phyloP scores from a whole-genome alignment of 1,140 invertebrate species.

The Chironomus tepperi region DNA sequence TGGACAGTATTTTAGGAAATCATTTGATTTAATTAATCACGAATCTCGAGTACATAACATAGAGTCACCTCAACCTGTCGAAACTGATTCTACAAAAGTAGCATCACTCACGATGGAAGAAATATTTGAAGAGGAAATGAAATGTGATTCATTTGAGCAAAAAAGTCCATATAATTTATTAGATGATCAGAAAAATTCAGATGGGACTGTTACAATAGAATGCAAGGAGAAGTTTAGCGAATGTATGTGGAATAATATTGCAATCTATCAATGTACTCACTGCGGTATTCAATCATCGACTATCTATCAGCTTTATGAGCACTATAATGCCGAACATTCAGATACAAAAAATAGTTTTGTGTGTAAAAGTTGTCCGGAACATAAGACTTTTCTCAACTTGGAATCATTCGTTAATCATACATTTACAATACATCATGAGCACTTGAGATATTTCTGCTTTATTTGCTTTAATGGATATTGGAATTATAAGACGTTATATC shows the following conservation, averaged over 20 bases:
- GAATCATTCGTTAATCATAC: conserved; percentile 6
- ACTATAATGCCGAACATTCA: not conserved
- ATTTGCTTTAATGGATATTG: not conserved
- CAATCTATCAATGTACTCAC: not conserved
- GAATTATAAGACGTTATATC: conserved; percentile 8
- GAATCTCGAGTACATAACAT: not conserved
- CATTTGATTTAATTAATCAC: not conserved
- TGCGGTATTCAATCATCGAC: not conserved
- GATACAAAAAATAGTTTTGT: not conserved
- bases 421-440: conserved; percentile 7
- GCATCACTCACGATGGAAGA: not conserved
- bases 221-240: not conserved
- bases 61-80: not conserved
- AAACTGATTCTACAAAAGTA: not conserved
- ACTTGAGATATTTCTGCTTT: not conserved
- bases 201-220: not conserved
- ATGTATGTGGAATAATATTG: not conserved
- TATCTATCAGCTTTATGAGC: not conserved
- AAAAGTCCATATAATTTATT: not conserved
- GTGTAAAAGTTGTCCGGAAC: not conserved
- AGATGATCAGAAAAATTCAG: not conserved
- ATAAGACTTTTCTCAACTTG: not conserved
- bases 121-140: not conserved
- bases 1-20: not conserved
- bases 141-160: not conserved